Evolutionary conservation across 1,140 invertebrate genomes (phyloP).

Genomic region (Drosophila kohkoa): DNA sequence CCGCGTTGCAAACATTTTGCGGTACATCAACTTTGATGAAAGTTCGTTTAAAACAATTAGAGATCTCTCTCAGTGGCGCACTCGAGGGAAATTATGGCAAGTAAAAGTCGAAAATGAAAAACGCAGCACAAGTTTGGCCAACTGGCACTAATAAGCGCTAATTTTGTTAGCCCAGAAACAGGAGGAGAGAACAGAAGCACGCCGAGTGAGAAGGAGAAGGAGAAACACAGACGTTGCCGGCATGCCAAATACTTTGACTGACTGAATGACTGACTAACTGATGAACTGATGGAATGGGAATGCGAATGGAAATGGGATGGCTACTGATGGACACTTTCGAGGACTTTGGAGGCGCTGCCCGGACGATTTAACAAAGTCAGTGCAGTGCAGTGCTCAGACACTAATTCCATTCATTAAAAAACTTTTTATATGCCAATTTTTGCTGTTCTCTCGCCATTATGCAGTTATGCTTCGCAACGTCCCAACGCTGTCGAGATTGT

Average conservation of each 20-base stretch:
- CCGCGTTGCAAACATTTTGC: conserved; percentile 44
- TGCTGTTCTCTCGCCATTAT: conserved; percentile 54
- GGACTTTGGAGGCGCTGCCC: conserved; percentile 59
- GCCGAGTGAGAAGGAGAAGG: conserved; percentile 7
- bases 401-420: conserved; percentile 83
- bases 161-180: conserved; percentile 72
- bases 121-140: conserved; percentile 68
- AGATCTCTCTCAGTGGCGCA: conserved; percentile 49
- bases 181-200: conserved; percentile 34
- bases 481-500: neutral
- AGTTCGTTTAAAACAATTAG: conserved; percentile 78
- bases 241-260: conserved; percentile 55
- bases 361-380: conserved; percentile 79
- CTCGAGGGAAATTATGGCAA: conserved; percentile 69
- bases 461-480: conserved; percentile 50
- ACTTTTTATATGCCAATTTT: conserved; percentile 82
- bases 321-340: conserved; percentile 30
- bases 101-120: conserved; percentile 47
- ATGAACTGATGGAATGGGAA: neutral
- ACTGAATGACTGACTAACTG: conserved; percentile 21
- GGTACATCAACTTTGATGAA: conserved; percentile 55
- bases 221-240: conserved; percentile 40
- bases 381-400: conserved; percentile 73
- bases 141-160: conserved; percentile 82
- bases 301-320: too few relatives aligned